Evolutionary conservation across 2,888 invertebrate genomes (phyloP).

Genomic region (Macrophya annulata): DNA sequence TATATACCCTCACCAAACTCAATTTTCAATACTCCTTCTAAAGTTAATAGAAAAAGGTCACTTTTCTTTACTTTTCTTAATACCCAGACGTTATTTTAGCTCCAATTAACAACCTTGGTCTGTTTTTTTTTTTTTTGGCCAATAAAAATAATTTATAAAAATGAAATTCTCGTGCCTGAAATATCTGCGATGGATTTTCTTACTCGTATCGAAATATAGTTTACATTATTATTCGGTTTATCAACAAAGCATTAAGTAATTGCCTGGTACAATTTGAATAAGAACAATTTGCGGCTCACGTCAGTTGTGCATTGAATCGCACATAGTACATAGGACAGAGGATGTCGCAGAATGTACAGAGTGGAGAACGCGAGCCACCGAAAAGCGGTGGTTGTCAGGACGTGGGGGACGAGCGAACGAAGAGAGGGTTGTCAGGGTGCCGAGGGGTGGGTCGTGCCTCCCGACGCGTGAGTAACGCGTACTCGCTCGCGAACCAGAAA

Average conservation of each 20-base stretch:
- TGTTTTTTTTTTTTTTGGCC: not conserved
- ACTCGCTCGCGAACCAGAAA: slow-evolving; percentile 71
- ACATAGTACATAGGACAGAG: slow-evolving; percentile 5
- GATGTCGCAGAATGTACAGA: slow-evolving; percentile 32
- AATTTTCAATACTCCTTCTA: not conserved
- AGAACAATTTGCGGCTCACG: not conserved
- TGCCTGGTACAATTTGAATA: slow-evolving; percentile 18
- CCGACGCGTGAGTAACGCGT: slow-evolving; percentile 79
- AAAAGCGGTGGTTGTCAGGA: slow-evolving; percentile 53
- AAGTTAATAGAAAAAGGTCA: not conserved
- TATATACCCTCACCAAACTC: not conserved
- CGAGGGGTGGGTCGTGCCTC: slow-evolving; percentile 74
- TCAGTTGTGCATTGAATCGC: slow-evolving; percentile 33
- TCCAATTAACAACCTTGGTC: not conserved
- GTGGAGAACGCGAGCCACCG: slow-evolving; percentile 32
- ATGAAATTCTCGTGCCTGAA: not conserved
- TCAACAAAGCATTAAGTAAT: slow-evolving; percentile 34
- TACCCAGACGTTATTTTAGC: not conserved
- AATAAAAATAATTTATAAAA: not conserved
- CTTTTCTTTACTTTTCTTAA: slow-evolving; percentile 8
- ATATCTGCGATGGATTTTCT: not conserved
- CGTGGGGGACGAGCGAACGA: slow-evolving; percentile 52
- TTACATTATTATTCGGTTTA: not conserved
- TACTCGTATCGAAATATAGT: not conserved
- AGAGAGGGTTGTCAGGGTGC: slow-evolving; percentile 46